phyloP scores from a whole-genome alignment of 2,888 invertebrate species.

The Cerceris rybyensis region DNA sequence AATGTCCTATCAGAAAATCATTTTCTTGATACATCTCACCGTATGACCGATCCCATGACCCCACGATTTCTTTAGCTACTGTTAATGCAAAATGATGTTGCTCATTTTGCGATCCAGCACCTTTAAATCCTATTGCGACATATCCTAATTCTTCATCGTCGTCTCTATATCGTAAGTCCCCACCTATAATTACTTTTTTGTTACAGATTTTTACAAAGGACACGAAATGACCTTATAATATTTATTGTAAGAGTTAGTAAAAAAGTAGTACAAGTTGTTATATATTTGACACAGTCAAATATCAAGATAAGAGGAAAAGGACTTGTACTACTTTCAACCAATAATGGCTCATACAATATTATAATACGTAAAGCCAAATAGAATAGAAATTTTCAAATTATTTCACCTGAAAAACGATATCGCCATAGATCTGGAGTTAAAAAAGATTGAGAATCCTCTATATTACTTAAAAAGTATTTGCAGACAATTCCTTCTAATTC shows the following conservation, averaged over 20 bases:
- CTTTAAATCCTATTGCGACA: conserved; percentile 82
- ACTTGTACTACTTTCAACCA: too few relatives aligned
- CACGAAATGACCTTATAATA: too few relatives aligned
- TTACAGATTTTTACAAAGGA: background rate
- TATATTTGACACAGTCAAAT: too few relatives aligned
- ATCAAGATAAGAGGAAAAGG: too few relatives aligned
- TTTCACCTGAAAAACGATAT: conserved; percentile 55
- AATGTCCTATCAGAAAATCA: background rate
- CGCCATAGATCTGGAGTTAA: background rate
- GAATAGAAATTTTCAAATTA: background rate
- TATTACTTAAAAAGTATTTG: conserved; percentile 46
- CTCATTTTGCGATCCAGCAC: conserved; percentile 78
- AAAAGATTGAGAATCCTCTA: conserved; percentile 5
- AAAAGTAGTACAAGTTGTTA: too few relatives aligned
- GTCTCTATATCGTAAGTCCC: conserved; percentile 78
- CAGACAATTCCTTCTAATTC: conserved; percentile 54
- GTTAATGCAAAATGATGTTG: conserved; percentile 78
- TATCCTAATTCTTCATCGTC: conserved; percentile 82
- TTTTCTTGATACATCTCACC: conserved; percentile 33
- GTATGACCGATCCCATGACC: conserved; percentile 81
- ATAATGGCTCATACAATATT: too few relatives aligned
- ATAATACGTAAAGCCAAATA: background rate
- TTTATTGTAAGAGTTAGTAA: too few relatives aligned
- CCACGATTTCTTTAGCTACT: conserved; percentile 80
- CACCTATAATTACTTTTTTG: conserved; percentile 57